These are phyloP conservation scores for Drosophila cracens DNA, from an alignment of 2,888 invertebrate species.

Conservation along the genomic window DNA sequence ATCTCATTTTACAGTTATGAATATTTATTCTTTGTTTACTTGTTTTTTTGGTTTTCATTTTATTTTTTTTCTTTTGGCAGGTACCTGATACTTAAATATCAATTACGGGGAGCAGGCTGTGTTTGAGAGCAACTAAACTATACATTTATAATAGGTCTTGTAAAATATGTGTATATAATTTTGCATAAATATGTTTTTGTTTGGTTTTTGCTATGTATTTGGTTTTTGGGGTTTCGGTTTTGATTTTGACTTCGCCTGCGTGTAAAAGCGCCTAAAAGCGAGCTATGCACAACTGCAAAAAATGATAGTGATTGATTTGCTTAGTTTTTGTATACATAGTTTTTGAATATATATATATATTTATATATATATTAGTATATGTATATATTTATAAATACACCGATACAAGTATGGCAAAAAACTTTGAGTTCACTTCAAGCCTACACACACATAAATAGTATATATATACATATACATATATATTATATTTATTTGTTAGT, in stretches of 20 bases:
- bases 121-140: slow-evolving; percentile 55
- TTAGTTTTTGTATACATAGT: slow-evolving; percentile 43
- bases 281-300: slow-evolving; percentile 71
- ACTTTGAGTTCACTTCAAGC: slow-evolving; percentile 68
- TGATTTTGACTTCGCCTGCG: slow-evolving; percentile 60
- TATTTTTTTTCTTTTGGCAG: slow-evolving; percentile 55
- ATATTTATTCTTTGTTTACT: slow-evolving; percentile 28
- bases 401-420: slow-evolving; percentile 62
- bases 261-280: slow-evolving; percentile 79
- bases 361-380: slow-evolving; percentile 37
- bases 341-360: slow-evolving; percentile 30
- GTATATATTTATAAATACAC: slow-evolving; percentile 64
- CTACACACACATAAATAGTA: slow-evolving; percentile 67
- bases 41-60: not conserved
- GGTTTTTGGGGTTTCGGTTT: slow-evolving; percentile 3
- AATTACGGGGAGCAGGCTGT: slow-evolving; percentile 48
- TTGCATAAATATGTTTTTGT: slow-evolving; percentile 37
- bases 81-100: slow-evolving; percentile 79
- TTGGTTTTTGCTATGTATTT: slow-evolving; percentile 24
- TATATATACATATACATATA: slow-evolving; percentile 28
- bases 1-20: slow-evolving; percentile 43
- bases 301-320: slow-evolving; percentile 60
- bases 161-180: slow-evolving; percentile 29
- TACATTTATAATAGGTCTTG: slow-evolving; percentile 17
- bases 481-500: slow-evolving; percentile 22